Conservation (phyloP, 64 coral and sea anemone genomes). For the Trachythela sp. region DNA sequence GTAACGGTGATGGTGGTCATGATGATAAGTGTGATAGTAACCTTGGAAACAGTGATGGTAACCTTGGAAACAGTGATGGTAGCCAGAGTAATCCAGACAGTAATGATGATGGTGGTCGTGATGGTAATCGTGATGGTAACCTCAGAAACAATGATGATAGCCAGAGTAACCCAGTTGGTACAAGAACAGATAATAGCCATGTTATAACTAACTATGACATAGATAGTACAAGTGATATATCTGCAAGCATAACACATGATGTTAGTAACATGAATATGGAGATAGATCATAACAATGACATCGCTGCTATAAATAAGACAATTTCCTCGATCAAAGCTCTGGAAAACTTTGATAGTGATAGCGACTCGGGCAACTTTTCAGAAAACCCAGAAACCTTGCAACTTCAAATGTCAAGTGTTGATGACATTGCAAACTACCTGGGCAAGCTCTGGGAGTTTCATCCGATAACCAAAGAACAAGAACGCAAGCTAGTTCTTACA, state of each 20-base stretch:
- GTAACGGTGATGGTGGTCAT: neutral
- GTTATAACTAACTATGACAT: too few relatives aligned
- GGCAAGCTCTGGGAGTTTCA: slow-evolving; percentile 76
- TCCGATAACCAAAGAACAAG: slow-evolving; percentile 60
- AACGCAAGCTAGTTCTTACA: slow-evolving; percentile 49
- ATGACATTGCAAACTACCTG: slow-evolving; percentile 56
- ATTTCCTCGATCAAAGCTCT: neutral
- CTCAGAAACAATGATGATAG: too few relatives aligned
- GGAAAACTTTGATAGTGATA: neutral
- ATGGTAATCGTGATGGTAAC: neutral
- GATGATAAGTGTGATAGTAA: neutral
- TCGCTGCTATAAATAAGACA: neutral
- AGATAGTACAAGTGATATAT: too few relatives aligned
- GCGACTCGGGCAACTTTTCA: neutral
- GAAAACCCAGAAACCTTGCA: neutral
- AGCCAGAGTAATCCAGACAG: neutral
- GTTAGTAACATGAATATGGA: too few relatives aligned
- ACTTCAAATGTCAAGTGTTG: slow-evolving; percentile 48
- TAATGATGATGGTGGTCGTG: neutral
- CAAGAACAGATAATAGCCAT: too few relatives aligned
- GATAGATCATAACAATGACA: too few relatives aligned
- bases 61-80: neutral
- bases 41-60: neutral
- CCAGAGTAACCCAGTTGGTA: too few relatives aligned
- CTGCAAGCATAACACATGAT: too few relatives aligned